Evolutionary conservation across 2,797 vertebrate species (phyloP).

Genomic region (Phyllotis vaccarum): DNA sequence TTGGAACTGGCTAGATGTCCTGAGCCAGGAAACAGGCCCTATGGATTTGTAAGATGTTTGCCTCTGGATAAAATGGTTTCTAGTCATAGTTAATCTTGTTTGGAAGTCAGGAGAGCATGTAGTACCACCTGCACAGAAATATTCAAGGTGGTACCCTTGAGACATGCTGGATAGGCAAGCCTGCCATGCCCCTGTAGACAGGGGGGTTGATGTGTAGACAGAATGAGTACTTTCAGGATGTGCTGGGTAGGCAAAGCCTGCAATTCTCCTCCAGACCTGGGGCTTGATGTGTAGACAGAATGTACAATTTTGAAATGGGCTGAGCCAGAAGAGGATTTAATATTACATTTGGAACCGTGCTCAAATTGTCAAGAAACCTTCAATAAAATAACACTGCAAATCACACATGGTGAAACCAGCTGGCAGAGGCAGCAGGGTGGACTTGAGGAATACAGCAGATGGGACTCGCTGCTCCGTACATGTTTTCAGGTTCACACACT

Average conservation of each 20-base stretch:
- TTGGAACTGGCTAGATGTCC: neutral
- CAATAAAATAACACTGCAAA: constrained; percentile 79
- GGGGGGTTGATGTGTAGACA: constrained; percentile 73
- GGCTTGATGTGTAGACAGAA: constrained; percentile 74
- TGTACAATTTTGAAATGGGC: constrained; percentile 68
- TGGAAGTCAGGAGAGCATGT: neutral
- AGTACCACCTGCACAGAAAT: constrained; percentile 24
- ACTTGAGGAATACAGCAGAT: constrained; percentile 3
- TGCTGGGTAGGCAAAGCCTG: constrained; percentile 53
- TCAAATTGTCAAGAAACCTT: constrained; percentile 79
- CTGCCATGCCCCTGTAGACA: constrained; percentile 48
- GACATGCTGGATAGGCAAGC: constrained; percentile 42
- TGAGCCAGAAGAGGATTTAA: constrained; percentile 79
- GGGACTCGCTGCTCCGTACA: constrained; percentile 41
- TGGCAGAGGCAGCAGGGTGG: constrained; percentile 69
- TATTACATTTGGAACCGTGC: constrained; percentile 70
- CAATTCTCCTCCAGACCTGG: constrained; percentile 57
- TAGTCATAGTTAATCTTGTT: constrained; percentile 58
- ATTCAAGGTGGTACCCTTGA: constrained; percentile 19
- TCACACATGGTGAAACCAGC: constrained; percentile 67
- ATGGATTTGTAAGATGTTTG: constrained; percentile 48
- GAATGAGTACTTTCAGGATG: constrained; percentile 32
- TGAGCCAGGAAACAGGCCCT: neutral
- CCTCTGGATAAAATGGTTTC: constrained; percentile 36
- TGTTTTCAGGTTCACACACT: constrained; percentile 59